A percentile compares a stretch with the other conserved stretches of the same genome.
phyloP scores from a whole-genome alignment of 2,888 invertebrate species.

The Melitaea athalia region DNA sequence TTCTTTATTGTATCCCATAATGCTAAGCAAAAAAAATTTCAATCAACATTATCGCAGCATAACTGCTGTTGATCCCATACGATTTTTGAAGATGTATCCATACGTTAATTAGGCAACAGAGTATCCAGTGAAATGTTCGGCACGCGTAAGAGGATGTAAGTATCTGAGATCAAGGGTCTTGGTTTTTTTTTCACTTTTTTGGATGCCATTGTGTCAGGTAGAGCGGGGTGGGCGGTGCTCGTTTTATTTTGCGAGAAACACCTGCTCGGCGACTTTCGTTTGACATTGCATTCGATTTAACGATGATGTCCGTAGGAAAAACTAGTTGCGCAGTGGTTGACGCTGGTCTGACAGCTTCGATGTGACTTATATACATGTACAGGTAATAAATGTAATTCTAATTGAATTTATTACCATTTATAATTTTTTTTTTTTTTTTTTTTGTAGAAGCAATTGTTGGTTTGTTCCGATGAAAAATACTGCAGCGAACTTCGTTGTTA shows the following conservation, averaged over 20 bases:
- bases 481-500: no score
- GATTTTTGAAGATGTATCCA: neutral
- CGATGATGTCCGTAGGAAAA: slow-evolving; percentile 7
- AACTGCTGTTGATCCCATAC: no score
- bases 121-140: slow-evolving; percentile 34
- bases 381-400: neutral
- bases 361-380: neutral
- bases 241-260: slow-evolving; percentile 39
- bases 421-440: no score
- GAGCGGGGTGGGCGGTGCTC: slow-evolving; percentile 47
- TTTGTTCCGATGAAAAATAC: no score
- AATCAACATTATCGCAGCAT: no score
- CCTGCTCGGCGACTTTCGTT: slow-evolving; percentile 44
- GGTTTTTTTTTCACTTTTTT: slow-evolving; percentile 62
- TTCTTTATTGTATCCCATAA: no score
- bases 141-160: slow-evolving; percentile 50
- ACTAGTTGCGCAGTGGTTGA: slow-evolving; percentile 13
- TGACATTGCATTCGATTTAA: slow-evolving; percentile 38
- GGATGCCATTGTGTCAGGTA: slow-evolving; percentile 70
- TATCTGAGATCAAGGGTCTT: slow-evolving; percentile 52
- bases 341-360: slow-evolving; percentile 14
- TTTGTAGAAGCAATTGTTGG: no score
- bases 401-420: neutral
- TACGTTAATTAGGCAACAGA: neutral
- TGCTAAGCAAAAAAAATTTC: no score